Evolutionary conservation across 2,888 invertebrate genomes (phyloP).

Genomic region (Argyresthia albistria): DNA sequence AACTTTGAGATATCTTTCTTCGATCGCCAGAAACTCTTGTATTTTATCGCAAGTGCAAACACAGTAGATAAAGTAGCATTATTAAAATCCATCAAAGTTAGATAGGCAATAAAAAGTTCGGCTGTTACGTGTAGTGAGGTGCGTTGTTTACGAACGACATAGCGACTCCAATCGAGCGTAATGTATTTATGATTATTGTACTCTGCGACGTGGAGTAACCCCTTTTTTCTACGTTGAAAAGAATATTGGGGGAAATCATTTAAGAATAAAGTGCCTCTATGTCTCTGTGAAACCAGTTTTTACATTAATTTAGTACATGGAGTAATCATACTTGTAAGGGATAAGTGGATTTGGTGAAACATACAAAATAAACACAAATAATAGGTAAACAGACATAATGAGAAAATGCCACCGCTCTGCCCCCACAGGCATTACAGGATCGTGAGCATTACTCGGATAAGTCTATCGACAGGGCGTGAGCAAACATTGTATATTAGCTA

Average conservation of each 20-base stretch:
- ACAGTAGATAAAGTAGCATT: conserved; percentile 23
- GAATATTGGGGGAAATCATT: neutral
- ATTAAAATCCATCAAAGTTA: conserved; percentile 63
- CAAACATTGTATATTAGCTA: conserved; percentile 64
- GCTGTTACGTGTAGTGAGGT: conserved; percentile 31
- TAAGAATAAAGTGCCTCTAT: too few species aligned
- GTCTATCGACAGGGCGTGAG: conserved; percentile 43
- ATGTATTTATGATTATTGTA: conserved; percentile 72
- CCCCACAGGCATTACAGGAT: conserved; percentile 9
- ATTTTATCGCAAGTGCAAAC: neutral
- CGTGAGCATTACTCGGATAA: conserved; percentile 40
- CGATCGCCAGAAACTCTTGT: too few species aligned
- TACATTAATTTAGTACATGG: too few species aligned
- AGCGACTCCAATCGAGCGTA: conserved; percentile 62
- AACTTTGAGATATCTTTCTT: too few species aligned
- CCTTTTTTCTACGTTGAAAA: neutral
- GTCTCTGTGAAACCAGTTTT: too few species aligned
- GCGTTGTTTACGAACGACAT: conserved; percentile 62
- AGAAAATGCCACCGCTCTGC: neutral
- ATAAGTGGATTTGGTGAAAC: too few species aligned
- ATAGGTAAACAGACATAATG: neutral
- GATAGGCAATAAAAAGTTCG: conserved; percentile 62
- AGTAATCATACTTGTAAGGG: too few species aligned
- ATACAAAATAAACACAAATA: neutral
- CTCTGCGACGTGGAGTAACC: neutral